A percentile compares a stretch with the other conserved stretches of the same genome.
Conservation (phyloP, 1,140 invertebrate species). For the Homarus americanus region DNA sequence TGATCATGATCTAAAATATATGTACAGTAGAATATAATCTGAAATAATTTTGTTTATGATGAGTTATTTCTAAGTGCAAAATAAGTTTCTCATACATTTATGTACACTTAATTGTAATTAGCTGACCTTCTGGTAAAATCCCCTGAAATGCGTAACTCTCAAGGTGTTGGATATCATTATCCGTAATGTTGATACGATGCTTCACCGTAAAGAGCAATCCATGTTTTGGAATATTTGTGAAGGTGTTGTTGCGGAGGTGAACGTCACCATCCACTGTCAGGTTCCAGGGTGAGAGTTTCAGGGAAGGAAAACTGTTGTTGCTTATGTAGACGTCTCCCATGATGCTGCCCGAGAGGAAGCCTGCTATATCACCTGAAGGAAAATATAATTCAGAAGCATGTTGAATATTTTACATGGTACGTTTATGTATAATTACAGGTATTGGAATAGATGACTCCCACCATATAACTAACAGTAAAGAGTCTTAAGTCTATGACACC, state of each 20-base stretch:
- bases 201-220: conserved; percentile 20
- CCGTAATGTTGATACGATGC: conserved; percentile 17
- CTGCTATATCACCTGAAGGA: conserved; percentile 1
- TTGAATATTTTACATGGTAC: too few species aligned
- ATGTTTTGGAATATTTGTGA: conserved; percentile 28
- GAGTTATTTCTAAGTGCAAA: too few species aligned
- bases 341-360: conserved; percentile 34
- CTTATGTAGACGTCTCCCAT: conserved; percentile 33
- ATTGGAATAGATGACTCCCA: too few species aligned
- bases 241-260: conserved; percentile 20
- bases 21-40: too few species aligned
- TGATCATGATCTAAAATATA: too few species aligned
- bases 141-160: conserved; percentile 26
- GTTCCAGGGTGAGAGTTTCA: conserved; percentile 38
- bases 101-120: not conserved
- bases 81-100: too few species aligned
- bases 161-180: conserved; percentile 26
- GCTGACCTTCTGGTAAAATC: conserved; percentile 30
- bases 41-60: too few species aligned
- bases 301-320: conserved; percentile 42
- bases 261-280: conserved; percentile 24
- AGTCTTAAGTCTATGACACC: too few species aligned
- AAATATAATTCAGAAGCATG: not conserved
- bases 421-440: too few species aligned
- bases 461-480: too few species aligned